Evolutionary conservation across 1,140 invertebrate genomes (phyloP).

Genomic region (Euwallacea fornicatus): DNA sequence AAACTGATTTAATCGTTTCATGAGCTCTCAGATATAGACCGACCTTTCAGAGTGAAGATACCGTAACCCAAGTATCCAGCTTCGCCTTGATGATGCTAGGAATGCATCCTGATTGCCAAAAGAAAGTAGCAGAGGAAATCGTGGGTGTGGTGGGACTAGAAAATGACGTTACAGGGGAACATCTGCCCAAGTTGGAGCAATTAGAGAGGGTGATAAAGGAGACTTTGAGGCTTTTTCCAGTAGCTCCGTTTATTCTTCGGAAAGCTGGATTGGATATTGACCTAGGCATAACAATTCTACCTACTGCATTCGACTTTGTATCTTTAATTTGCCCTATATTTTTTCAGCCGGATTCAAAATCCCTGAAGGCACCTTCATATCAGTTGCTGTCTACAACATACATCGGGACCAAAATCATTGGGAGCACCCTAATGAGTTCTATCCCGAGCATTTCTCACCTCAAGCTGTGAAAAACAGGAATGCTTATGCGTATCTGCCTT

Average conservation of each 20-base stretch:
- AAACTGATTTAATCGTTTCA: neutral
- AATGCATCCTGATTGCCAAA: slow-evolving; percentile 43
- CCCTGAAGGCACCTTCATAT: slow-evolving; percentile 59
- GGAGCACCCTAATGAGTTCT: slow-evolving; percentile 71
- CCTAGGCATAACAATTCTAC: slow-evolving; percentile 54
- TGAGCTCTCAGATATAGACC: neutral
- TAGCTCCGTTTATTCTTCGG: slow-evolving; percentile 71
- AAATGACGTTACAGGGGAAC: slow-evolving; percentile 10
- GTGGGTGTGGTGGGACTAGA: neutral
- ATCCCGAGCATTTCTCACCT: slow-evolving; percentile 76
- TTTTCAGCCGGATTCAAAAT: slow-evolving; percentile 54
- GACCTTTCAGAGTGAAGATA: slow-evolving; percentile 43
- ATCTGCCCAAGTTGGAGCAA: slow-evolving; percentile 66
- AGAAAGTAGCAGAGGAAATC: slow-evolving; percentile 36
- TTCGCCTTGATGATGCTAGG: slow-evolving; percentile 40
- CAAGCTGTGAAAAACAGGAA: slow-evolving; percentile 62
- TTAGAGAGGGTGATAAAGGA: slow-evolving; percentile 75
- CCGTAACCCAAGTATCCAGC: slow-evolving; percentile 29
- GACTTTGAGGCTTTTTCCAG: slow-evolving; percentile 68
- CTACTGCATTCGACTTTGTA: neutral
- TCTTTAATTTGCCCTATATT: neutral
- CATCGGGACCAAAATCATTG: slow-evolving; percentile 70
- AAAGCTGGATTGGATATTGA: slow-evolving; percentile 61
- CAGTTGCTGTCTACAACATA: slow-evolving; percentile 61
- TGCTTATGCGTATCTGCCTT: slow-evolving; percentile 72